Percentiles rank a stretch among this genome's conserved stretches.
phyloP scores from a whole-genome alignment of 1,140 invertebrate genomes.

The Eurosta solidaginis region DNA sequence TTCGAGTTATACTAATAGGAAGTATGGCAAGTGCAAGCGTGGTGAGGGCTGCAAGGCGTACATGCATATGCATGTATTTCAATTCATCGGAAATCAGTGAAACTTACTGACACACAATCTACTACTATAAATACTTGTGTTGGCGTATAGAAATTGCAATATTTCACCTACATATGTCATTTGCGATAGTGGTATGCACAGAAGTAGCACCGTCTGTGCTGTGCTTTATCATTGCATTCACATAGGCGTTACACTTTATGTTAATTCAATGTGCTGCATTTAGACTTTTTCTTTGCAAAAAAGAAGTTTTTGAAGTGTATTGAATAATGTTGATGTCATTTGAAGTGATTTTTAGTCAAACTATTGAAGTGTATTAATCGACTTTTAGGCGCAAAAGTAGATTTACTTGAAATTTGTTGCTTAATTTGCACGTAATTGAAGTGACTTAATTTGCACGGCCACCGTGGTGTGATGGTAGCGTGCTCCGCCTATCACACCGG shows the following conservation, averaged over 20 bases:
- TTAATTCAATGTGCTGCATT: neutral
- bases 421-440: neutral
- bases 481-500: no score
- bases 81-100: neutral
- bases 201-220: neutral
- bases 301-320: neutral
- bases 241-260: neutral
- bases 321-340: neutral
- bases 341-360: neutral
- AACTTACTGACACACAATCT: neutral
- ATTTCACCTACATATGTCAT: slow-evolving; percentile 26
- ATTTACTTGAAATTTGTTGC: neutral
- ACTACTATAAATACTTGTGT: neutral
- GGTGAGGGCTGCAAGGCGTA: neutral
- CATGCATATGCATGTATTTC: neutral
- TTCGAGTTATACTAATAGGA: no score
- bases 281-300: neutral
- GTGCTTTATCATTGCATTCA: slow-evolving; percentile 11
- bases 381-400: neutral
- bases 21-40: neutral
- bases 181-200: neutral
- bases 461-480: no score
- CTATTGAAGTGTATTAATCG: slow-evolving; percentile 1
- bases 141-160: slow-evolving; percentile 9
- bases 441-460: no score